Percentiles rank a stretch among this genome's conserved stretches.
These are phyloP conservation scores for Hafferia zeledoni DNA, from an alignment of 2,797 vertebrate genomes.

Conservation along the genomic window DNA sequence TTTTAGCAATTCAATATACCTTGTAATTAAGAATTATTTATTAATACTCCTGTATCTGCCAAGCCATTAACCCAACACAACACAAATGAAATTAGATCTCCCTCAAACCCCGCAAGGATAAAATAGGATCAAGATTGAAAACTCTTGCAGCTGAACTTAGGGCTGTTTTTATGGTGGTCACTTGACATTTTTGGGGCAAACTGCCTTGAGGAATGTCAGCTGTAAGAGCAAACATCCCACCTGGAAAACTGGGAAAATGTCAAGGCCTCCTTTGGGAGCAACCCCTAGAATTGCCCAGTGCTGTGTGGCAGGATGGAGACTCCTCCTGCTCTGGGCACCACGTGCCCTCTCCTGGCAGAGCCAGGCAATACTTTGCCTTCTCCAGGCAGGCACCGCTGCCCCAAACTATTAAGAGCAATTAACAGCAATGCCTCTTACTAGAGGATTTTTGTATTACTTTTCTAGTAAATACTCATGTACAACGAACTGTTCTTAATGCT, in stretches of 20 bases:
- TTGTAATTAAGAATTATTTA: constrained; percentile 64
- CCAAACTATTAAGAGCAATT: too few relatives aligned
- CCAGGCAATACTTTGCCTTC: too few relatives aligned
- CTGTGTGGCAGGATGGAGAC: not conserved
- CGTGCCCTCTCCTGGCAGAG: constrained; percentile 1
- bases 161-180: not conserved
- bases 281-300: not conserved
- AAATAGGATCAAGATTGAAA: not conserved
- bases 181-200: not conserved
- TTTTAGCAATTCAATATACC: not conserved
- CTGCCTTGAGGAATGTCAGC: not conserved
- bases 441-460: not conserved
- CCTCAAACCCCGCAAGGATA: not conserved
- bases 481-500: not conserved
- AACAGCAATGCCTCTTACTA: not conserved
- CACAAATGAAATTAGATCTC: not conserved
- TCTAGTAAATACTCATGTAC: not conserved
- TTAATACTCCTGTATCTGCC: constrained; percentile 11
- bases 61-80: not conserved
- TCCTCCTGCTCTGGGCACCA: rapidly evolving
- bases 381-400: too few relatives aligned
- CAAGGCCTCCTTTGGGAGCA: not conserved
- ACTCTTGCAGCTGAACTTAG: not conserved
- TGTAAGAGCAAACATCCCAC: not conserved
- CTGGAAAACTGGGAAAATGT: not conserved